Evolutionary conservation across 2,888 invertebrate species (phyloP).

Genomic region (Drosophila tripunctata): DNA sequence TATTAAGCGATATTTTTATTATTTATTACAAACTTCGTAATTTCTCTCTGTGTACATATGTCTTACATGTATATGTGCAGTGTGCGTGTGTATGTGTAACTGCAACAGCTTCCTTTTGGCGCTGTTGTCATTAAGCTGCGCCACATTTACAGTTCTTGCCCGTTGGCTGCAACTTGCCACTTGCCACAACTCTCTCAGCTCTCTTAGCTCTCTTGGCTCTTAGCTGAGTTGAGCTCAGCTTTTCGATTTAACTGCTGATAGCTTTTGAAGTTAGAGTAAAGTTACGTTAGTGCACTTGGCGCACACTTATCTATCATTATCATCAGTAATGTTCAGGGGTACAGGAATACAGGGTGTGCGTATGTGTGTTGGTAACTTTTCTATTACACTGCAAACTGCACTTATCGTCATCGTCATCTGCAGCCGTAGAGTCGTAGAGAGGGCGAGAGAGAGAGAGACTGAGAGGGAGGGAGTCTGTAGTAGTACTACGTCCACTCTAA

Average conservation of each 20-base stretch:
- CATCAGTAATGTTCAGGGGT: slow-evolving; percentile 61
- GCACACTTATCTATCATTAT: slow-evolving; percentile 79
- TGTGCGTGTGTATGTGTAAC: slow-evolving; percentile 2
- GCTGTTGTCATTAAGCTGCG: slow-evolving; percentile 74
- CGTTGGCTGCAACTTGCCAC: slow-evolving; percentile 51
- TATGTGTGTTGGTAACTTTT: slow-evolving; percentile 61
- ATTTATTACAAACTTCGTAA: too few species aligned
- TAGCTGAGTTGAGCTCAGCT: slow-evolving; percentile 62
- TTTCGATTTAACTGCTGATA: slow-evolving; percentile 78
- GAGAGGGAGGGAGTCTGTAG: slow-evolving; percentile 60
- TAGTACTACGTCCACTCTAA: slow-evolving; percentile 75
- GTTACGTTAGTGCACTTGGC: slow-evolving; percentile 73
- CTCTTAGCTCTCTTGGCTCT: too few species aligned
- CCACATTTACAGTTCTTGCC: slow-evolving; percentile 77
- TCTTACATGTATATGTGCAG: too few species aligned
- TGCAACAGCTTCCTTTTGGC: slow-evolving; percentile 52
- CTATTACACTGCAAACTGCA: slow-evolving; percentile 74
- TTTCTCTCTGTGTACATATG: too few species aligned
- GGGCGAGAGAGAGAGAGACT: too few species aligned
- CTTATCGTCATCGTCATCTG: slow-evolving; percentile 74
- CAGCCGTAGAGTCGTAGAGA: slow-evolving; percentile 46
- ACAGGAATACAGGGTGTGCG: slow-evolving; percentile 25
- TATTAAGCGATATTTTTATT: too few species aligned
- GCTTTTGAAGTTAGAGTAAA: slow-evolving; percentile 74
- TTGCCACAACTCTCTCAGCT: not conserved